Evolutionary conservation across 2,888 invertebrate species (phyloP).

Genomic region (Cenopis cana): DNA sequence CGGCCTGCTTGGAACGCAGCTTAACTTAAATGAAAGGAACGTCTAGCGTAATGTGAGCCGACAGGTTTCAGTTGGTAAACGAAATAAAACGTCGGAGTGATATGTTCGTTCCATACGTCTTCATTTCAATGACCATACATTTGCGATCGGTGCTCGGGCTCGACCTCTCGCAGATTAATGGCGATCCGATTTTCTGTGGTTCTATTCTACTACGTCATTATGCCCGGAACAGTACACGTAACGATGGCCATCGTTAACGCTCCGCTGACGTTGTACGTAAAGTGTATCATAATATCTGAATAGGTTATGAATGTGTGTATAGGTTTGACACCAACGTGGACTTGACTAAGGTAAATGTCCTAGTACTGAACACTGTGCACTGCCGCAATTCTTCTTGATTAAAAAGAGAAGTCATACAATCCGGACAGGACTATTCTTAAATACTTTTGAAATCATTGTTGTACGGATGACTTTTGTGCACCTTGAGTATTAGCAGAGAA

Average conservation of each 20-base stretch:
- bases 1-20: slow-evolving; percentile 55
- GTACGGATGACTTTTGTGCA: no score
- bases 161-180: slow-evolving; percentile 49
- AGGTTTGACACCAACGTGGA: not conserved
- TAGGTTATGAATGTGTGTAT: not conserved
- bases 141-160: slow-evolving; percentile 48
- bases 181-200: slow-evolving; percentile 56
- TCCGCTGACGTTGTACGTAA: not conserved
- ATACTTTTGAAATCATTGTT: no score
- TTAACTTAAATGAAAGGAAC: slow-evolving; percentile 63
- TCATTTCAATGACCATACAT: slow-evolving; percentile 51
- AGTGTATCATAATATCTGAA: slow-evolving; percentile 11
- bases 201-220: slow-evolving; percentile 41
- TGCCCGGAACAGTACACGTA: slow-evolving; percentile 37
- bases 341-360: not conserved
- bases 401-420: no score
- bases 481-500: no score
- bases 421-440: no score
- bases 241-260: slow-evolving; percentile 36
- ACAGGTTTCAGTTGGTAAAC: slow-evolving; percentile 60
- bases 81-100: slow-evolving; percentile 71
- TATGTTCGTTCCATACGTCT: slow-evolving; percentile 62
- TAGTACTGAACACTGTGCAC: no score
- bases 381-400: no score
- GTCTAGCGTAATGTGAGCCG: slow-evolving; percentile 55